Evolutionary conservation across 2,888 invertebrate species (phyloP).

Genomic region (Melipona bicolor): DNA sequence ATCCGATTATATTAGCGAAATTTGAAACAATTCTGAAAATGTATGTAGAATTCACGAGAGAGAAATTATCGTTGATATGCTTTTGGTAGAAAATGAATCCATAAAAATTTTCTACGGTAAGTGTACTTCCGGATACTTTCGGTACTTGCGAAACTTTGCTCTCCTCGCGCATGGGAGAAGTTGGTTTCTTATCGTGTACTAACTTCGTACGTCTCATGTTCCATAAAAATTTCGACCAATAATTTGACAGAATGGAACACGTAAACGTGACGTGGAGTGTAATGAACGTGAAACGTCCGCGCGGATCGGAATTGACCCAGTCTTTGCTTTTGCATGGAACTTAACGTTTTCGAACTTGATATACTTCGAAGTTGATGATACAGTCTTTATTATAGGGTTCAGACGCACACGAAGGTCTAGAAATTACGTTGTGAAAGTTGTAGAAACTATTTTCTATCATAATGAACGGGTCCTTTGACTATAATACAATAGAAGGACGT

Average conservation of each 20-base stretch:
- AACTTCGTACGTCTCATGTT: neutral
- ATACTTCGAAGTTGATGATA: neutral
- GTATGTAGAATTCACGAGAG: neutral
- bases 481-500: neutral
- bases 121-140: neutral
- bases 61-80: neutral
- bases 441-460: constrained; percentile 7
- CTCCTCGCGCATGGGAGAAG: neutral
- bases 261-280: neutral
- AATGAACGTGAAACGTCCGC: neutral
- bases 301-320: neutral
- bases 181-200: neutral
- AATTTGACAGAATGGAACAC: neutral
- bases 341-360: neutral
- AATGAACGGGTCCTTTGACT: neutral
- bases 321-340: neutral
- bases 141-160: neutral
- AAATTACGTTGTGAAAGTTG: constrained; percentile 2
- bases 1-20: neutral
- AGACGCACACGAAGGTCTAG: neutral
- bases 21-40: neutral
- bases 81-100: neutral
- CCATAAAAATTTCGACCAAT: neutral
- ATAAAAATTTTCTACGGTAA: neutral
- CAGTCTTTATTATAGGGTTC: neutral